Evolutionary conservation across 2,797 vertebrate species (phyloP).

Genomic region (Oophaga sylvatica): DNA sequence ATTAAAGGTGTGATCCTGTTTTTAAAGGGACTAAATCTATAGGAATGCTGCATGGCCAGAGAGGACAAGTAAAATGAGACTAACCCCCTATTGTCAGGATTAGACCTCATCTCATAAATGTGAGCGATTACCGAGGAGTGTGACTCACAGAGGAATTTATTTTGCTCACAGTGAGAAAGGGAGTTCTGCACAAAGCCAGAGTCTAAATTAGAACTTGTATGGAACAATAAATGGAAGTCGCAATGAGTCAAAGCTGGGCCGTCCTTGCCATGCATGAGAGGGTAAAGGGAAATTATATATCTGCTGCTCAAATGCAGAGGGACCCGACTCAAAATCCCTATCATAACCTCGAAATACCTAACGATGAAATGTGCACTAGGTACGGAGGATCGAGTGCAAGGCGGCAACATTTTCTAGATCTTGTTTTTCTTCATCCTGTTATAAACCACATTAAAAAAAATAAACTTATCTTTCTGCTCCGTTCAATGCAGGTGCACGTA

Average conservation of each 20-base stretch:
- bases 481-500: not conserved
- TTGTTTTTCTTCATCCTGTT: not conserved
- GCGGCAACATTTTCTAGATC: not conserved
- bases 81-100: constrained; percentile 35
- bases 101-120: constrained; percentile 30
- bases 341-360: not conserved
- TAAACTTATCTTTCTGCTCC: too few species aligned
- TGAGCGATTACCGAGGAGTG: not conserved
- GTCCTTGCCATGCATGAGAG: not conserved
- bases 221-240: constrained; percentile 32
- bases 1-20: constrained; percentile 32
- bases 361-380: not conserved
- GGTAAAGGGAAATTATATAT: not conserved
- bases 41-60: constrained; percentile 35
- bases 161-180: constrained; percentile 32
- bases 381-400: not conserved
- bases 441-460: not conserved
- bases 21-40: not conserved
- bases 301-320: not conserved
- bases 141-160: constrained; percentile 33
- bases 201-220: constrained; percentile 28
- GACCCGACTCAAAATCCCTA: not conserved
- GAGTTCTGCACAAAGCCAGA: constrained; percentile 16
- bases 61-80: constrained; percentile 2
- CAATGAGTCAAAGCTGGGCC: constrained; percentile 11